phyloP scores from a whole-genome alignment of 2,797 vertebrate species.

The Syndactyla subalaris region DNA sequence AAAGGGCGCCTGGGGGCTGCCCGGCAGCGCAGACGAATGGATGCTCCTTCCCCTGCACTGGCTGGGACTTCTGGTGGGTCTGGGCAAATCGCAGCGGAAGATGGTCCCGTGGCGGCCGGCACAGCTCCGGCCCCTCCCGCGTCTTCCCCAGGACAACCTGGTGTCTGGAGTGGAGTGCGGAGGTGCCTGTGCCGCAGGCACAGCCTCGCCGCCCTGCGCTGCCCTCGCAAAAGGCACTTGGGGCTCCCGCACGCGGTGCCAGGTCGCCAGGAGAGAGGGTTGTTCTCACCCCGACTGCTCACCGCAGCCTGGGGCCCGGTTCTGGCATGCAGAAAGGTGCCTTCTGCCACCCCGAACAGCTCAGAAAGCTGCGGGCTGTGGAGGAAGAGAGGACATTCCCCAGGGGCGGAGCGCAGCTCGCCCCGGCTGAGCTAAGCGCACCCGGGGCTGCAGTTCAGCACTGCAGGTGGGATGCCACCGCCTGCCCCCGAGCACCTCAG shows the following conservation, averaged over 20 bases:
- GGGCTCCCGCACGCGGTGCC: fast-evolving
- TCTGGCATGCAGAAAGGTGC: background rate
- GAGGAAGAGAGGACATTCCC: no score
- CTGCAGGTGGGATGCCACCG: no score
- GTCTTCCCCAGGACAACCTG: fast-evolving
- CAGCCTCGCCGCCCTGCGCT: no score
- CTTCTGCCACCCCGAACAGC: background rate
- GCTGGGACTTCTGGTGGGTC: background rate
- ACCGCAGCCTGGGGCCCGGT: background rate
- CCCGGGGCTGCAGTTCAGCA: no score
- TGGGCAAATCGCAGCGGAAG: fast-evolving
- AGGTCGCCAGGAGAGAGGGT: background rate
- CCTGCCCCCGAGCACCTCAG: background rate
- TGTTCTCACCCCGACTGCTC: fast-evolving
- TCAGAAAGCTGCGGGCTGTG: background rate
- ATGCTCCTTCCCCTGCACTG: fast-evolving
- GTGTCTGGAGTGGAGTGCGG: fast-evolving
- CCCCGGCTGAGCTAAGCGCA: fast-evolving
- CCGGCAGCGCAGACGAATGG: fast-evolving
- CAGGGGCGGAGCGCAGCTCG: background rate
- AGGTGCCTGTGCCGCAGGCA: background rate
- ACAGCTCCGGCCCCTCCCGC: fast-evolving
- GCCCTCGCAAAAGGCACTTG: no score
- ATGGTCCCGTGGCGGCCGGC: fast-evolving
- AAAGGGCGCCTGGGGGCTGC: fast-evolving